Percentiles rank a stretch among this genome's conserved stretches.
These are phyloP conservation scores for Pica pica DNA, from an alignment of 2,113 vertebrate genomes.

Conservation along the genomic window DNA sequence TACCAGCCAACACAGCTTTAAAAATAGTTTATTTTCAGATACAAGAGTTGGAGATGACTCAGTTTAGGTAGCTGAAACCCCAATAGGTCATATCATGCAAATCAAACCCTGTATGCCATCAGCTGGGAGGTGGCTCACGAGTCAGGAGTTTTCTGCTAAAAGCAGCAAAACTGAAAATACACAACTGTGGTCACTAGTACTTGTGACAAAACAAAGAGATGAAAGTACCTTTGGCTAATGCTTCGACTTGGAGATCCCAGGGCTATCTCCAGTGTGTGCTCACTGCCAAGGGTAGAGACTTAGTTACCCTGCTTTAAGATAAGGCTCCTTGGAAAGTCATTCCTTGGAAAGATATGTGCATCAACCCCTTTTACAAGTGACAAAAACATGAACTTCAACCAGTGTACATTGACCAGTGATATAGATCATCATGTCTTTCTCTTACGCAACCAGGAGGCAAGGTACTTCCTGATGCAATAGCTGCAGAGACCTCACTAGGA, in stretches of 20 bases:
- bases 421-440: neutral
- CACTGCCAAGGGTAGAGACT: neutral
- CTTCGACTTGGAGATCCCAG: neutral
- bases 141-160: neutral
- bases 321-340: neutral
- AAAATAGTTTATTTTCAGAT: conserved; percentile 8
- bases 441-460: neutral
- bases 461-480: neutral
- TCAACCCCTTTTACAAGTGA: neutral
- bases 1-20: neutral
- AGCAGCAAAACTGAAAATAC: neutral
- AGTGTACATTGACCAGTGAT: neutral
- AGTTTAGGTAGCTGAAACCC: neutral
- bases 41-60: neutral
- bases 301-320: neutral
- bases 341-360: neutral
- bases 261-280: neutral
- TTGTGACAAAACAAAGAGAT: neutral
- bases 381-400: neutral
- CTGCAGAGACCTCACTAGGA: neutral
- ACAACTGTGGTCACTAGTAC: neutral
- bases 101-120: neutral
- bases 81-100: conserved; percentile 10
- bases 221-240: neutral
- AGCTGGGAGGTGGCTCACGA: neutral